These are phyloP conservation scores for Callyntrura guangdongensis DNA, from an alignment of 2,888 invertebrate genomes.

Conservation along the genomic window DNA sequence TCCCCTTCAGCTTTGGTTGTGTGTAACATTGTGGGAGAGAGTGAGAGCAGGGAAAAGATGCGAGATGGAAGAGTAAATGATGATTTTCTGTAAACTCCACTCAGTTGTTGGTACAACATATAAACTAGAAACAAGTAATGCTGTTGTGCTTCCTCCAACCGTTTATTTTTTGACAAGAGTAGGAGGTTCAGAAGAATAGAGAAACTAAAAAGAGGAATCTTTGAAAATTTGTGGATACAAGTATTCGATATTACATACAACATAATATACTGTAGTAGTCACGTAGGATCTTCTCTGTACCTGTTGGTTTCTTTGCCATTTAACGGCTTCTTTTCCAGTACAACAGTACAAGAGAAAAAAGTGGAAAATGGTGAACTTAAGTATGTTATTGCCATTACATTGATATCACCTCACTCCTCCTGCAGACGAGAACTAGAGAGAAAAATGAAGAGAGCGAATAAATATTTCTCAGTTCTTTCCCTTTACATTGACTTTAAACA, in stretches of 20 bases:
- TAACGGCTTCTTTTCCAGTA: background rate
- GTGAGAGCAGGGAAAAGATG: no score
- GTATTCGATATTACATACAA: background rate
- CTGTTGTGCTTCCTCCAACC: background rate
- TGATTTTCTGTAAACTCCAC: constrained; percentile 36
- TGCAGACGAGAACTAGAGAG: background rate
- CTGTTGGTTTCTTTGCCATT: constrained; percentile 12
- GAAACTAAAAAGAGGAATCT: background rate
- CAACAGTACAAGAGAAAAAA: constrained; percentile 36
- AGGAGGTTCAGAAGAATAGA: background rate
- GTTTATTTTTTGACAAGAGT: background rate
- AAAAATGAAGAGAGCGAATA: background rate
- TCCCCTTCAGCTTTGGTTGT: constrained; percentile 17
- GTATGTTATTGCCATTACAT: background rate
- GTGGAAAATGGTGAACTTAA: constrained; percentile 41
- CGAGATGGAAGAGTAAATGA: constrained; percentile 20
- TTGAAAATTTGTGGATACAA: background rate
- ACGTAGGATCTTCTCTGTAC: background rate
- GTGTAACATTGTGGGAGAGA: constrained; percentile 11
- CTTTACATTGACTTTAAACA: constrained; percentile 3
- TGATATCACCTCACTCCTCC: background rate
- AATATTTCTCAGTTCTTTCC: background rate
- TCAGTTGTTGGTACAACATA: background rate
- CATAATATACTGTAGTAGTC: background rate
- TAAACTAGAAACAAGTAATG: constrained; percentile 8